phyloP scores from a whole-genome alignment of 2,113 vertebrate genomes.

The Crotalus tigris region DNA sequence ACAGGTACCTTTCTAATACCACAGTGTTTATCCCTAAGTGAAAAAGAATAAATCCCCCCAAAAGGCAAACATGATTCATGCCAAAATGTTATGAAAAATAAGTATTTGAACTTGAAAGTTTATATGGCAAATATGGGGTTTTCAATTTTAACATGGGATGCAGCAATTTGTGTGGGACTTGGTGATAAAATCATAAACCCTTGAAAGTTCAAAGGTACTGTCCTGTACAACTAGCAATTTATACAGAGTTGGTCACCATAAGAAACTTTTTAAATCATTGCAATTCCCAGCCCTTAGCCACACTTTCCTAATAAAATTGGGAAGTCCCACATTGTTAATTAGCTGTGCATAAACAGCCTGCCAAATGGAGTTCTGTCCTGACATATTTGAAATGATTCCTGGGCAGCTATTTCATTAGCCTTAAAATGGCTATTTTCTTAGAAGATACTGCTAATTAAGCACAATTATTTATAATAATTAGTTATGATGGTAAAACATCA shows the following conservation, averaged over 20 bases:
- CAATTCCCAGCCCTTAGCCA: not conserved
- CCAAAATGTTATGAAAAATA: not conserved
- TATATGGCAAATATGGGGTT: not conserved
- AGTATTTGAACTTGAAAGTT: not conserved
- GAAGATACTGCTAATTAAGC: not conserved
- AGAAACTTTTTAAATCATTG: not conserved
- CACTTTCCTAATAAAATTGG: not conserved
- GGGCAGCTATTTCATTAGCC: not conserved
- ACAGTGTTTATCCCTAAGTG: not conserved
- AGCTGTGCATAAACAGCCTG: not conserved
- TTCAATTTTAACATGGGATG: not conserved
- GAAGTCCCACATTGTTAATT: not conserved
- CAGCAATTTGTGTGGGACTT: not conserved
- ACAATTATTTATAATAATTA: not conserved
- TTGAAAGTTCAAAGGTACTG: not conserved
- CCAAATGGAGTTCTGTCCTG: not conserved
- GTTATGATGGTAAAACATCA: constrained; percentile 19
- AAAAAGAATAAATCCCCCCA: not conserved
- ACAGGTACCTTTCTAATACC: constrained; percentile 73
- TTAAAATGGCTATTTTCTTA: not conserved
- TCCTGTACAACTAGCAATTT: not conserved
- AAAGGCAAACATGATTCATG: not conserved
- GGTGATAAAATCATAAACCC: not conserved
- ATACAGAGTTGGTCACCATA: not conserved
- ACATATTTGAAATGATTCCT: not conserved